phyloP scores from a whole-genome alignment of 2,888 invertebrate genomes.

The Acanthosoma haemorrhoidale region DNA sequence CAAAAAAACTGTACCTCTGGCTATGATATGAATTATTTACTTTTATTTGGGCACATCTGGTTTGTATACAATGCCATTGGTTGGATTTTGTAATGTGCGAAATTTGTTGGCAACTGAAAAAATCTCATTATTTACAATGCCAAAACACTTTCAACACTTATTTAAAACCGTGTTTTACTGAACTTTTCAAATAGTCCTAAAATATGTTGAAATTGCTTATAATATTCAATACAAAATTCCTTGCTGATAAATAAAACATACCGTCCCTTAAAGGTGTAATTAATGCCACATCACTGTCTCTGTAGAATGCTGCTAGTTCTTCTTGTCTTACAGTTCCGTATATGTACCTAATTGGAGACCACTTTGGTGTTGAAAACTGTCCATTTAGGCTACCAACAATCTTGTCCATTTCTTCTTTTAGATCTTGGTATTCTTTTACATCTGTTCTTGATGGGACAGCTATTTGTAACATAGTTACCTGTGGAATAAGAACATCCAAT shows the following conservation, averaged over 20 bases:
- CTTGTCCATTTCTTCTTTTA: conserved; percentile 87
- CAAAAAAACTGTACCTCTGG: no score
- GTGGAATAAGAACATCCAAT: conserved; percentile 8
- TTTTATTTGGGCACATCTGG: no score
- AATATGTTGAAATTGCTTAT: no score
- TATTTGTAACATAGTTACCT: conserved; percentile 69
- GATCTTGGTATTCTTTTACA: conserved; percentile 81
- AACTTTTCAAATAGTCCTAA: no score
- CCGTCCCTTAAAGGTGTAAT: conserved; percentile 84
- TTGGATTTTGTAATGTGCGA: no score
- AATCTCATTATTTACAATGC: no score
- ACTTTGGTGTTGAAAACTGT: conserved; percentile 81
- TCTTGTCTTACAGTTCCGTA: conserved; percentile 83
- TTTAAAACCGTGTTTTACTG: no score
- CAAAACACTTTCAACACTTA: no score
- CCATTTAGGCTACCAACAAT: conserved; percentile 83
- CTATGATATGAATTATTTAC: no score
- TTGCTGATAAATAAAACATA: conserved; percentile 32
- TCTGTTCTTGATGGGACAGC: conserved; percentile 85
- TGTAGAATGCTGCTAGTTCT: conserved; percentile 77
- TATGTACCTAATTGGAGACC: conserved; percentile 87
- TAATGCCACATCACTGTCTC: conserved; percentile 79
- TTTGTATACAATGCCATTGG: no score
- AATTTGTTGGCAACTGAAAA: no score
- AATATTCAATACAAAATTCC: no score